Percentiles rank a stretch among this genome's conserved stretches.
Evolutionary conservation across 64 coral and sea anemone genomes (phyloP).

Genomic region (Orbicella faveolata): DNA sequence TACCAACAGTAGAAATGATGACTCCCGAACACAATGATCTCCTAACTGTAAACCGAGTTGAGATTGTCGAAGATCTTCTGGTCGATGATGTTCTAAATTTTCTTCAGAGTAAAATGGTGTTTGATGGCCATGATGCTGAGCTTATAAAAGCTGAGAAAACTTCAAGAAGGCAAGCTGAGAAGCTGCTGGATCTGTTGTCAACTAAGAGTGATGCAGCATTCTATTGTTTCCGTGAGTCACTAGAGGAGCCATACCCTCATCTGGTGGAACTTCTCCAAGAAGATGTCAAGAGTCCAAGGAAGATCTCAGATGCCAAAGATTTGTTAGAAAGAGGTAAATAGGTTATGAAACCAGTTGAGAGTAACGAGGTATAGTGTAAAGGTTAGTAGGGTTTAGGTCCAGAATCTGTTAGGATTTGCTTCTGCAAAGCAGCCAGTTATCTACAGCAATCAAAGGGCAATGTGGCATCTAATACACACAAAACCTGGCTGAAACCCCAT

Average conservation of each 20-base stretch:
- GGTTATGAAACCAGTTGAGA: too few relatives aligned
- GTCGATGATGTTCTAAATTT: conserved; percentile 84
- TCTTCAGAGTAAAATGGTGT: conserved; percentile 84
- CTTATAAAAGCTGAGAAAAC: conserved; percentile 81
- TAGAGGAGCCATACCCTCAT: conserved; percentile 83
- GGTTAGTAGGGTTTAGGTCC: too few relatives aligned
- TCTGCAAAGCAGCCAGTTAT: too few relatives aligned
- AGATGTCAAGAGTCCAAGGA: conserved; percentile 27
- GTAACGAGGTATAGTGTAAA: not conserved
- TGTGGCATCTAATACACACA: too few relatives aligned
- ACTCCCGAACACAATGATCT: conserved; percentile 41
- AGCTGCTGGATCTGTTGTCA: conserved; percentile 78
- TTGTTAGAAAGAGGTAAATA: conserved; percentile 70
- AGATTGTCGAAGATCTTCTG: conserved; percentile 91
- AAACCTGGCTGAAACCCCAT: too few relatives aligned
- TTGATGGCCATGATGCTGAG: conserved; percentile 86
- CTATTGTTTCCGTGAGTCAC: conserved; percentile 69
- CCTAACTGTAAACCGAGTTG: conserved; percentile 60
- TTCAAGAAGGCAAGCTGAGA: conserved; percentile 71
- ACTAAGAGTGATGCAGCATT: conserved; percentile 89
- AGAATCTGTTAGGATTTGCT: too few relatives aligned
- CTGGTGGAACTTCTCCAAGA: conserved; percentile 75
- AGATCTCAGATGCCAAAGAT: conserved; percentile 56
- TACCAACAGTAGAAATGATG: conserved; percentile 69
- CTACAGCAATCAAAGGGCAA: too few relatives aligned